Percentiles rank a stretch among this genome's conserved stretches.
These are phyloP conservation scores for Alligator mississippiensis DNA, from an alignment of 2,113 vertebrate species.

Conservation along the genomic window DNA sequence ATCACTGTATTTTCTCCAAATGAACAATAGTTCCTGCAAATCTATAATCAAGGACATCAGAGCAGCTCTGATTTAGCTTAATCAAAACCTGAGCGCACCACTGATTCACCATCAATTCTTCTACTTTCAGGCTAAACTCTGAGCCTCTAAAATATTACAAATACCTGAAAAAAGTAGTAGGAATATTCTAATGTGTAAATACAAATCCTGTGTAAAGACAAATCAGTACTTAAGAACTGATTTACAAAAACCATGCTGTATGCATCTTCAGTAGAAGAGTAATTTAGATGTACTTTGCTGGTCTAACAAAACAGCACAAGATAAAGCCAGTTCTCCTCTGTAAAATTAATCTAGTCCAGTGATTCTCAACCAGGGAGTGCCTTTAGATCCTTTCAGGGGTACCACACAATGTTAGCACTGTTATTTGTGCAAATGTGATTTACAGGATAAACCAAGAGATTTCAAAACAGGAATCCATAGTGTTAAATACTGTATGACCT, in stretches of 20 bases:
- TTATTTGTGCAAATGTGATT: no score
- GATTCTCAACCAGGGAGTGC: no score
- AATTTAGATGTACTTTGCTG: not conserved
- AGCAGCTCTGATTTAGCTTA: not conserved
- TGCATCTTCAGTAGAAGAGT: not conserved
- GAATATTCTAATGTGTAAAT: not conserved
- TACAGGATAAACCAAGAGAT: no score
- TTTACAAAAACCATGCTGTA: not conserved
- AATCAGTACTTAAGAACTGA: not conserved
- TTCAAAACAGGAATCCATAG: no score
- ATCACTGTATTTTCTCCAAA: not conserved
- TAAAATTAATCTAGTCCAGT: no score
- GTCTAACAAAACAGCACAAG: slow-evolving; percentile 20
- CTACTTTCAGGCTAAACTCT: not conserved
- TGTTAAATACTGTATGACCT: no score
- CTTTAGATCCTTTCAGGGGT: no score
- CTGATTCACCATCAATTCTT: not conserved
- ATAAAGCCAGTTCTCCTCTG: no score
- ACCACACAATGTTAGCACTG: no score
- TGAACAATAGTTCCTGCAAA: not conserved
- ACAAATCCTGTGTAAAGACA: not conserved
- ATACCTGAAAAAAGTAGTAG: no score
- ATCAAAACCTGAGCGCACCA: not conserved
- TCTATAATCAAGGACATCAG: not conserved
- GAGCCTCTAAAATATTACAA: not conserved